Evolutionary conservation across 64 coral and sea anemone genomes (phyloP).

Genomic region (Catalaphyllia jardinei): DNA sequence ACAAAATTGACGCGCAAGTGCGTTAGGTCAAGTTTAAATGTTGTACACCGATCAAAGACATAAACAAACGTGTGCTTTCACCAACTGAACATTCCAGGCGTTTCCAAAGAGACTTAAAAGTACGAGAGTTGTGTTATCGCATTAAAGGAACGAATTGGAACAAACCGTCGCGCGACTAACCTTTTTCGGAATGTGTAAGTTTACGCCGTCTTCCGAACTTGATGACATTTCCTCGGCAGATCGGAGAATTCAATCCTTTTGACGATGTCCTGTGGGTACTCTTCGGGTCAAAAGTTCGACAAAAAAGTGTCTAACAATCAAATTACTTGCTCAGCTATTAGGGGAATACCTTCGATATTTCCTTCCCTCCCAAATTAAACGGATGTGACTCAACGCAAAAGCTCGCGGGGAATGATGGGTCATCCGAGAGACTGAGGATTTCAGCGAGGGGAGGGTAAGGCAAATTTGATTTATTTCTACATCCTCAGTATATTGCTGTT

Average conservation of each 20-base stretch:
- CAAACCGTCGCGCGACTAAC: slow-evolving; percentile 5
- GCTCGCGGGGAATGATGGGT: slow-evolving; percentile 24
- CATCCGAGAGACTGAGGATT: not conserved
- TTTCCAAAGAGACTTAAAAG: not conserved
- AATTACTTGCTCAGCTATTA: not conserved
- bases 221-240: not conserved
- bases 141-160: not conserved
- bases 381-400: slow-evolving; percentile 24
- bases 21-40: not conserved
- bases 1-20: no score
- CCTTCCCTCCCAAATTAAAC: slow-evolving; percentile 9
- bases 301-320: not conserved
- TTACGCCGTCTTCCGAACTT: not conserved
- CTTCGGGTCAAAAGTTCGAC: slow-evolving; percentile 36
- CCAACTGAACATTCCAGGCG: not conserved
- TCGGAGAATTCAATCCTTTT: slow-evolving; percentile 9
- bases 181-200: slow-evolving; percentile 40
- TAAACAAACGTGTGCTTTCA: not conserved
- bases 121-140: not conserved
- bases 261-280: not conserved
- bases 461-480: no score
- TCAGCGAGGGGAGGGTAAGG: slow-evolving; percentile 13
- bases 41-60: not conserved
- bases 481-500: no score
- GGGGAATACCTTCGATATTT: not conserved